Percentiles rank a stretch among this genome's conserved stretches.
Conservation (phyloP, 1,140 invertebrate species). For the Achroia grisella region DNA sequence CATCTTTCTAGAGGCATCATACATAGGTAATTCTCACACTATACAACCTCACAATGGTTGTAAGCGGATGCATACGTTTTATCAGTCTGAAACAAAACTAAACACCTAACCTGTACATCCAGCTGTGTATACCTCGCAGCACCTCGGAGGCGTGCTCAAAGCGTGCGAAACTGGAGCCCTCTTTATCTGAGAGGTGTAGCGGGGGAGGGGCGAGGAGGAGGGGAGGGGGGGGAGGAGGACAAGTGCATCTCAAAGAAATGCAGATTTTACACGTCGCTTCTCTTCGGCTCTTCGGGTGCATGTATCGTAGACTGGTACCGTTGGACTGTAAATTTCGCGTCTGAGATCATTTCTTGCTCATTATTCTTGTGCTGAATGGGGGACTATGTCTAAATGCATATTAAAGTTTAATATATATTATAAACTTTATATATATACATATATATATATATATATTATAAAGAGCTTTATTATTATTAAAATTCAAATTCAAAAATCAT, state of each 20-base stretch:
- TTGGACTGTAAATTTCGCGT: constrained; percentile 14
- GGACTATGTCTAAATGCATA: no score
- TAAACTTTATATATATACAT: no score
- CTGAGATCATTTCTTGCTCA: neutral
- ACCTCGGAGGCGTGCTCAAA: constrained; percentile 58
- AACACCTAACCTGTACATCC: neutral
- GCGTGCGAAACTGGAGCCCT: constrained; percentile 62
- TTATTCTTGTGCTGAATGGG: no score
- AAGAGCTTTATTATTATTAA: no score
- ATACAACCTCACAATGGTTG: neutral
- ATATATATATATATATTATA: no score
- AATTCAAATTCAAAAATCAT: no score
- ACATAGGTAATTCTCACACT: no score
- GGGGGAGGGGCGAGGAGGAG: constrained; percentile 14
- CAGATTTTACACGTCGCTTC: constrained; percentile 73
- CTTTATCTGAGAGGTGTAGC: constrained; percentile 55
- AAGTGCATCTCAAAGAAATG: constrained; percentile 73
- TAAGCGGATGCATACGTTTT: constrained; percentile 1
- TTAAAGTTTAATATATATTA: no score
- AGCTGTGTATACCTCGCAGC: constrained; percentile 33
- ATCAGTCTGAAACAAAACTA: neutral
- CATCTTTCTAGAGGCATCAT: no score
- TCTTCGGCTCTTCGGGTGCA: constrained; percentile 52
- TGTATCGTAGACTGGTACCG: constrained; percentile 42
- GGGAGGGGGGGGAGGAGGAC: constrained; percentile 25